Evolutionary conservation across 2,113 vertebrate species (phyloP), one percentile per base, ranked within the genome.

Genomic region (Pelvicachromis taeniatus): DNA sequence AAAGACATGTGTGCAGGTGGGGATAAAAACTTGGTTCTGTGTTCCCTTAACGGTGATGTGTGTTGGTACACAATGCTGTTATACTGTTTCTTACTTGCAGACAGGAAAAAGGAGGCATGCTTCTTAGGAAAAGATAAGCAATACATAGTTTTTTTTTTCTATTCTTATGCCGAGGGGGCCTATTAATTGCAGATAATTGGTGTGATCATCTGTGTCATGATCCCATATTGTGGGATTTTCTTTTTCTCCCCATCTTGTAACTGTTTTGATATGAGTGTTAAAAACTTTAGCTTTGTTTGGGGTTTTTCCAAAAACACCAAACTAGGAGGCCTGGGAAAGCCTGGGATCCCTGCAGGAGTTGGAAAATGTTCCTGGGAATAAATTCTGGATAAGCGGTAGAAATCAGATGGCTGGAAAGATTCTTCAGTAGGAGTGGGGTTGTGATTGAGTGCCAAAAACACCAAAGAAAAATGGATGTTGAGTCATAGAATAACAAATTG

Each of bases 401-500:
- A 70, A 29, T 14, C 23, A 31, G 42, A 50, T 75, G 68, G 42
- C 26, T 73, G 23, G 19, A 61, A 61, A 54, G 33, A 17, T 78
- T 58, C 38, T 75, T 75, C 23, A 75, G 26, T 3, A 35, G 40
- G 42, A 77, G 31, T 35, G 17, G 38, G 63, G 19, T 82, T 45
- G 13, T 6, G 40, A 11, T 29, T 68, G 48, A 54, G 13, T 33
- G 65, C n/a, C 7, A 65, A 58, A 40, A 23, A n/a, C 35, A 19
- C 42, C 16, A 75, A 31, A n/a, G 23, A 42, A 50, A 75, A 75
- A 75, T 75, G 23, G 68, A 50, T 31, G 68, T 75, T 79, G 33
- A 73, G 40, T 48, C 40, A 48, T 73, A 4, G 23, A 45, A n/a
- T 61, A 23, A 79, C 26, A 48, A 40, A 23, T 31, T 50, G n/a